Conservation (phyloP, 2,113 vertebrate species). For the Elanus axillaris region DNA sequence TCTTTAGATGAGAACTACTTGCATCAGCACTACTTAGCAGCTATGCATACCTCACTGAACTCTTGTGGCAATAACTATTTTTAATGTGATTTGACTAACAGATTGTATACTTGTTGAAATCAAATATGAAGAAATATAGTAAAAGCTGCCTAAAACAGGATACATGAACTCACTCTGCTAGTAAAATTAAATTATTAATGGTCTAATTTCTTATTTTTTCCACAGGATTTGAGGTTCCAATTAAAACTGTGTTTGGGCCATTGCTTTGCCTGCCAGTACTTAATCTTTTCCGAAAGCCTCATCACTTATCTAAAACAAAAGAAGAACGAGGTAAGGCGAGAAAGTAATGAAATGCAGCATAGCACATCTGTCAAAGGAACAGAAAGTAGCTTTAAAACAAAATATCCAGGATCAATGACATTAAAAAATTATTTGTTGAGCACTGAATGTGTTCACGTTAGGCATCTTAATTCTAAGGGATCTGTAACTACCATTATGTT, state of each 20-base stretch:
- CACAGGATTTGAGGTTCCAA: constrained; percentile 72
- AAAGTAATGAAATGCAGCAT: constrained; percentile 75
- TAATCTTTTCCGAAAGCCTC: constrained; percentile 73
- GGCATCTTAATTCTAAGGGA: constrained; percentile 52
- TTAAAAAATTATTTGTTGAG: constrained; percentile 68
- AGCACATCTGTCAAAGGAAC: constrained; percentile 72
- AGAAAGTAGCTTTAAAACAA: constrained; percentile 57
- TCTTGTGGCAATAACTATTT: background rate
- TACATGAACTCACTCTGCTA: background rate
- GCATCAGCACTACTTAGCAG: background rate
- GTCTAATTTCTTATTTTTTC: constrained; percentile 69
- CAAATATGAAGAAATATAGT: background rate
- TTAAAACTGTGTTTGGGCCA: constrained; percentile 73
- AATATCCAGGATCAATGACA: constrained; percentile 61
- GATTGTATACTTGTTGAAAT: background rate
- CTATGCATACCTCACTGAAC: background rate
- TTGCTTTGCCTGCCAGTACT: constrained; percentile 68
- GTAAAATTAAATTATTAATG: constrained; percentile 70
- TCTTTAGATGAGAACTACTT: background rate
- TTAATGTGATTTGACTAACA: background rate
- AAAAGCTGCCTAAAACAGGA: background rate
- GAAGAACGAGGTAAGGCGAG: constrained; percentile 70
- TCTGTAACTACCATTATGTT: background rate
- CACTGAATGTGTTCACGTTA: constrained; percentile 37
- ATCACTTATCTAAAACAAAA: constrained; percentile 75